phyloP scores from a whole-genome alignment of 2,888 invertebrate genomes.

The Baccha elongata region DNA sequence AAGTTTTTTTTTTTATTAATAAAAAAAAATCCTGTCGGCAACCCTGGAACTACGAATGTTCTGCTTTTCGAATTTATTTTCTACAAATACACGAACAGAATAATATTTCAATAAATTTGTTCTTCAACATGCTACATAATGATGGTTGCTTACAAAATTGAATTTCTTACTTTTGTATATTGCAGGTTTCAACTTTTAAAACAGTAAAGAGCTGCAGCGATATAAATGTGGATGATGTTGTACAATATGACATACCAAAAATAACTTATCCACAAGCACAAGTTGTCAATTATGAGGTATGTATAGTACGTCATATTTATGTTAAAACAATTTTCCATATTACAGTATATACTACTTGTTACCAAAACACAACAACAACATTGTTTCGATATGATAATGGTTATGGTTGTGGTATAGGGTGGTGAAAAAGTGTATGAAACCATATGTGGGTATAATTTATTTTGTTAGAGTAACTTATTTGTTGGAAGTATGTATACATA shows the following conservation, averaged over 20 bases:
- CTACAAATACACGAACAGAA: not conserved
- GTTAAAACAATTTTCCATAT: constrained; percentile 9
- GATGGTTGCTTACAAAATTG: constrained; percentile 8
- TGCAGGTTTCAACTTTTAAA: constrained; percentile 77
- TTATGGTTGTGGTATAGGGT: too few species aligned
- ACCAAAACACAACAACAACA: not conserved
- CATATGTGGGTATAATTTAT: too few species aligned
- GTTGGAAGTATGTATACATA: too few species aligned
- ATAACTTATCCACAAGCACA: constrained; percentile 78
- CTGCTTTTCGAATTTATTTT: not conserved
- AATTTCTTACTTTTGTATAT: constrained; percentile 47
- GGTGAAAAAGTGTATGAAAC: too few species aligned
- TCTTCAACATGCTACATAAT: constrained; percentile 1
- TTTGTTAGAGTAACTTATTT: too few species aligned
- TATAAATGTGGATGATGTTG: constrained; percentile 75
- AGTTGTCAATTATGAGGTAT: constrained; percentile 81
- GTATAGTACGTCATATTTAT: constrained; percentile 43
- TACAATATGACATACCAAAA: constrained; percentile 80
- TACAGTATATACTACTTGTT: not conserved
- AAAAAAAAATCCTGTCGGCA: too few species aligned
- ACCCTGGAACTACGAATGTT: constrained; percentile 3
- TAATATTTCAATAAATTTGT: constrained; percentile 36
- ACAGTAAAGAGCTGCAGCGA: constrained; percentile 76
- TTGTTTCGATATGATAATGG: too few species aligned
- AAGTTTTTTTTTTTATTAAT: too few species aligned